A percentile compares a stretch with the other conserved stretches of the same genome.
These are phyloP conservation scores for Dolichopus griseipennis DNA, from an alignment of 2,888 invertebrate genomes.

Conservation along the genomic window DNA sequence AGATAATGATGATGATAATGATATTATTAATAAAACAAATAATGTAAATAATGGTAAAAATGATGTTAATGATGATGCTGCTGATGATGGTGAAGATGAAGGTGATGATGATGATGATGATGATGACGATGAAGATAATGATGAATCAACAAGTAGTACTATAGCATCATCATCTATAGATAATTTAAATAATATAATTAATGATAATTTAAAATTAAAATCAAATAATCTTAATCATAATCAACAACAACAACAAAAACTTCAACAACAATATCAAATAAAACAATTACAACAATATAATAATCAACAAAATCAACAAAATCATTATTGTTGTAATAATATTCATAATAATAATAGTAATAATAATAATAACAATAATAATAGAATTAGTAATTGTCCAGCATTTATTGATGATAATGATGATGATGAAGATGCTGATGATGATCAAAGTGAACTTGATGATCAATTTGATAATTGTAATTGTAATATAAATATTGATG, in stretches of 20 bases:
- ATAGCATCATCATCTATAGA: slow-evolving; percentile 33
- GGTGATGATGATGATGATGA: slow-evolving; percentile 20
- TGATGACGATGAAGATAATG: slow-evolving; percentile 20
- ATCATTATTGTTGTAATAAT: slow-evolving; percentile 24
- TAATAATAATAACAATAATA: not conserved
- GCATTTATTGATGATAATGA: slow-evolving; percentile 1
- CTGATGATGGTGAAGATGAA: slow-evolving; percentile 21
- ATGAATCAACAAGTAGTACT: slow-evolving; percentile 23
- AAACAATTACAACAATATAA: slow-evolving; percentile 7
- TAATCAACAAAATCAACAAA: not conserved
- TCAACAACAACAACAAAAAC: not conserved
- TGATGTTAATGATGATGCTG: slow-evolving; percentile 17
- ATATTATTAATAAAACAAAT: slow-evolving; percentile 13
- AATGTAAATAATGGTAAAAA: slow-evolving; percentile 21
- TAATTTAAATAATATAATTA: slow-evolving; percentile 24
- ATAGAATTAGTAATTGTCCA: not conserved
- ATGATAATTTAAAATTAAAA: not conserved
- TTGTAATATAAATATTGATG: not conserved
- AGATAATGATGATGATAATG: slow-evolving; percentile 23
- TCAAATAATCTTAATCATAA: slow-evolving; percentile 11
- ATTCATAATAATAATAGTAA: too few species aligned
- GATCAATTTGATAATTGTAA: too few species aligned
- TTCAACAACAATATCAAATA: slow-evolving; percentile 21
- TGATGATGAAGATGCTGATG: not conserved
- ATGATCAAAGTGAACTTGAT: not conserved